phyloP scores from a whole-genome alignment of 2,888 invertebrate species.

The Mesochorus sp. region DNA sequence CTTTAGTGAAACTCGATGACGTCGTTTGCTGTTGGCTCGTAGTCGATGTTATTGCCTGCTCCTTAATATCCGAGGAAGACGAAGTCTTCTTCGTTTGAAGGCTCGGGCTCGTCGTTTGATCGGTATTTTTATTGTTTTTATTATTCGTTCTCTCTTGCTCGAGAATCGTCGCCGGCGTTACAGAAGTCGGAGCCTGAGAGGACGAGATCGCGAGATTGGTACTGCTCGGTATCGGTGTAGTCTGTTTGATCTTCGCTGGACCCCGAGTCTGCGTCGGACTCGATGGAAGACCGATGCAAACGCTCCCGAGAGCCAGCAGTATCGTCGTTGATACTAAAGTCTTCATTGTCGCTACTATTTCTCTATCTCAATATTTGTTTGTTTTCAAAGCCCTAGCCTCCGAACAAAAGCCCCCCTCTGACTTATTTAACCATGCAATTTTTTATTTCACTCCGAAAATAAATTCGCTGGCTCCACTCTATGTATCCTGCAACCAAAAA shows the following conservation, averaged over 20 bases:
- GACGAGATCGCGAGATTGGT: conserved; percentile 43
- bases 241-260: conserved; percentile 68
- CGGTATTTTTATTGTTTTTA: too few species aligned
- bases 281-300: conserved; percentile 71
- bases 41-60: conserved; percentile 33
- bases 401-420: background rate
- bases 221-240: conserved; percentile 67
- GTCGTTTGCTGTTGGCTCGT: conserved; percentile 49
- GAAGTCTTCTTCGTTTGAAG: conserved; percentile 40
- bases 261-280: conserved; percentile 61
- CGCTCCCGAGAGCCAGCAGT: conserved; percentile 63
- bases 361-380: background rate
- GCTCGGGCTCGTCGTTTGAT: conserved; percentile 35
- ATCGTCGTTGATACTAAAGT: conserved; percentile 60
- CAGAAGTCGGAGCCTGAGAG: conserved; percentile 26
- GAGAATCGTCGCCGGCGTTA: conserved; percentile 48
- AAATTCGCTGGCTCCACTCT: background rate
- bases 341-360: conserved; percentile 66
- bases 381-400: background rate
- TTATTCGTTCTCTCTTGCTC: conserved; percentile 52
- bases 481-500: conserved; percentile 44
- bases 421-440: conserved; percentile 10
- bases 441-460: conserved; percentile 5
- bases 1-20: conserved; percentile 69
- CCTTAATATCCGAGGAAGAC: conserved; percentile 57